These are phyloP conservation scores for Tympanoctomys barrerae DNA, from an alignment of 2,797 vertebrate species.

Conservation along the genomic window DNA sequence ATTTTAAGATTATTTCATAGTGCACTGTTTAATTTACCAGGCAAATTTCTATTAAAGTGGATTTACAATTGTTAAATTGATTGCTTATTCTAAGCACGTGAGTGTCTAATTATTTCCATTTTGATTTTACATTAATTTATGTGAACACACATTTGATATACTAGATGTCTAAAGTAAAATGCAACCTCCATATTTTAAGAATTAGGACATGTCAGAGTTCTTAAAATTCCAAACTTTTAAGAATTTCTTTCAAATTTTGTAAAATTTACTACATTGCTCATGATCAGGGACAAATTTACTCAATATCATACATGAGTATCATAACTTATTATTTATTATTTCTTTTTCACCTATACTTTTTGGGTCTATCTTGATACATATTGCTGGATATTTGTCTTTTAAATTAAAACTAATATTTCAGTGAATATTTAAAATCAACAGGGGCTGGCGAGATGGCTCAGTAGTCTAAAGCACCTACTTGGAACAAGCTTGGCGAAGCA, in stretches of 20 bases:
- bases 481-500: no score
- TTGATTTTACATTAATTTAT: background rate
- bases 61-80: background rate
- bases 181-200: background rate
- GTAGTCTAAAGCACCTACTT: no score
- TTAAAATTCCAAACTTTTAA: background rate
- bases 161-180: background rate
- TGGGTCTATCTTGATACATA: no score
- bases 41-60: background rate
- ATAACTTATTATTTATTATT: no score
- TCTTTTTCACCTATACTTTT: rapidly evolving
- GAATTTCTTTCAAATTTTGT: background rate
- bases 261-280: background rate
- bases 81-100: background rate
- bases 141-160: background rate
- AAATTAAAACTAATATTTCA: background rate
- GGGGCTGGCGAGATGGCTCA: no score
- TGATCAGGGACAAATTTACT: no score
- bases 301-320: background rate
- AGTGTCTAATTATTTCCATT: background rate
- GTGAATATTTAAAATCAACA: no score
- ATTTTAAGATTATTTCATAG: background rate
- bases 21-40: no score
- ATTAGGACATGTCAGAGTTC: background rate
- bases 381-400: no score